Base-by-base conservation (phyloP, 53 echinoderm and acorn worm species). In the Actinopyga echinites region DNA sequence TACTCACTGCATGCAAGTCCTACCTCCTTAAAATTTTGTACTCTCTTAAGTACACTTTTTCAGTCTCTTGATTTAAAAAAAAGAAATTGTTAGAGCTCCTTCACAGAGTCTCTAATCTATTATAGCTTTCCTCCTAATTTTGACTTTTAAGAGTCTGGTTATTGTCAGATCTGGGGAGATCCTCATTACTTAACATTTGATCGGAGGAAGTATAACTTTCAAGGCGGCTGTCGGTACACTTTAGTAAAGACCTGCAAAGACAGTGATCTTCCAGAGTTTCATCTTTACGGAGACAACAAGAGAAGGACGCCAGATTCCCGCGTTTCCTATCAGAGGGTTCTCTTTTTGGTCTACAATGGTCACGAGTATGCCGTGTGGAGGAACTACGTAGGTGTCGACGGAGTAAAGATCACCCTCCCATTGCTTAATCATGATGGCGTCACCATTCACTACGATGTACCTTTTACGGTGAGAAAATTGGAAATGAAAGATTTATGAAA, bases 141-240 rank as follows among this genome's bases (percentile, higher is more conserved):
- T 5, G 10, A 12, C 59, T 29, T 55, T 5, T 24, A 21, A 89
- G 91, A 65, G 3, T 87, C 79, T 21, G 89, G 83, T 61, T 45
- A 82, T 12, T 92, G 92, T 35, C 85, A 83, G 12, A 86, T 75
- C 22, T 92, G 92, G 92, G 92, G 92, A 30, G 92, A 92, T 66
- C 92, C 92, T 21, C 92, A 92, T 57, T 92, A 92, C 79, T 64
- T 82, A 66, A 88, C 91, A 4, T 91, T 91, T 59, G 91, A 91
- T 52, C 65, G 82, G 5, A 32, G 15, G 24, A 85, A 63, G 62
- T 91, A 73, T 17, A 60, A 85, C 83, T 88, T 83, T 85, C 91
- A 91, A 60, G 91, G 91, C 3, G 80, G 60, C 19, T 91, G 91
- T 36, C 64, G 88, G 15, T 91, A 91, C 79, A 87, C 87, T 10